Conservation (phyloP, 2,797 vertebrate species). For the Falco peregrinus region DNA sequence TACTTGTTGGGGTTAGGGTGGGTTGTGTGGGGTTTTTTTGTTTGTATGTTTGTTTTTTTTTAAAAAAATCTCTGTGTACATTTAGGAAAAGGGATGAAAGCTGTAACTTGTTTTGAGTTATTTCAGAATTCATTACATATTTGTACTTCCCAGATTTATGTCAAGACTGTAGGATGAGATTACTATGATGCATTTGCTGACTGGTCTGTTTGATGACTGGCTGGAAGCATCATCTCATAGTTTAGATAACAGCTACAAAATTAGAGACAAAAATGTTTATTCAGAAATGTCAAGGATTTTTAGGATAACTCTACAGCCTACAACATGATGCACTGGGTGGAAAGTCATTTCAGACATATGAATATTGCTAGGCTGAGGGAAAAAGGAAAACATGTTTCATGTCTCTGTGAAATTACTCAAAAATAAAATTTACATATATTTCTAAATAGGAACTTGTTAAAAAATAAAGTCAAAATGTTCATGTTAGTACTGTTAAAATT, state of each 20-base stretch:
- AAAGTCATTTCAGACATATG: not conserved
- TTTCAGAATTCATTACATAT: not conserved
- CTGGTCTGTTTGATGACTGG: not conserved
- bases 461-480: not conserved
- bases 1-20: not conserved
- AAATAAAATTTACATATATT: not conserved
- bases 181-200: not conserved
- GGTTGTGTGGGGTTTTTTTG: not conserved
- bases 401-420: not conserved
- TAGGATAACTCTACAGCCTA: not conserved
- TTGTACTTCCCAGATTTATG: not conserved
- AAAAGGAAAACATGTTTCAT: not conserved
- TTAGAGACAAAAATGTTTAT: not conserved
- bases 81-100: not conserved
- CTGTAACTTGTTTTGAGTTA: not conserved
- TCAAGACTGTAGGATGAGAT: not conserved
- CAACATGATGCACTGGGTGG: not conserved
- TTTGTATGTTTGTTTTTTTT: not conserved
- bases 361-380: not conserved
- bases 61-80: not conserved
- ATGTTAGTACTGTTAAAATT: not conserved
- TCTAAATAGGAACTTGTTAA: not conserved
- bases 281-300: constrained; percentile 2
- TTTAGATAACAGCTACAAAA: not conserved
- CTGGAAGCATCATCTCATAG: not conserved